Evolutionary conservation across 2,888 invertebrate species (phyloP).

Genomic region (Torymus tubicola): DNA sequence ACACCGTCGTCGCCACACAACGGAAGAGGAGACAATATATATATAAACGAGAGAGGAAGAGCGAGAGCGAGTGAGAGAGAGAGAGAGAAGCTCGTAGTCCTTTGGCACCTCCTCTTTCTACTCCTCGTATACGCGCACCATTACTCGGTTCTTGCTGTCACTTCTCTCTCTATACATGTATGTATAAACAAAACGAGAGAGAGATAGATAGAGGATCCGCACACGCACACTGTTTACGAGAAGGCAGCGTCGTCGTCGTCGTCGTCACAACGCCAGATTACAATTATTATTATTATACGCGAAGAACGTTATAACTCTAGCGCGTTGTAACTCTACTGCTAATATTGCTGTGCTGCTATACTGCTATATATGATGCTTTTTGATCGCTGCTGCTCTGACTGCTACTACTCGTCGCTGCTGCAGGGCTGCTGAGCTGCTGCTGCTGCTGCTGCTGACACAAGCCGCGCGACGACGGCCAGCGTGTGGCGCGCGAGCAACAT

Average conservation of each 20-base stretch:
- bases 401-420: constrained; percentile 8
- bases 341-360: constrained; percentile 60
- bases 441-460: constrained; percentile 40
- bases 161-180: too few species aligned
- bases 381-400: constrained; percentile 26
- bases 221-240: too few species aligned
- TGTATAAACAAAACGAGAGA: too few species aligned
- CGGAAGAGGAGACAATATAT: constrained; percentile 24
- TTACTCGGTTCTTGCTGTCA: too few species aligned
- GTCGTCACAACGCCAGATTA: not conserved
- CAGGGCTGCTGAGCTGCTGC: constrained; percentile 25
- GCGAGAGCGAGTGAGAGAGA: constrained; percentile 26
- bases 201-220: too few species aligned
- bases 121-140: too few species aligned
- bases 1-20: too few species aligned
- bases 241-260: not conserved
- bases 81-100: constrained; percentile 3
- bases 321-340: constrained; percentile 62
- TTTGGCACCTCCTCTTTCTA: constrained; percentile 32
- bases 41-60: constrained; percentile 36
- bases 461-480: constrained; percentile 42
- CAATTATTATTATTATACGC: too few species aligned
- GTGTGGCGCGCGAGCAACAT: constrained; percentile 44
- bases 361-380: constrained; percentile 23
- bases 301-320: too few species aligned